Percentiles rank a stretch among this genome's conserved stretches.
Evolutionary conservation across 2,888 invertebrate genomes (phyloP).

Genomic region (Isotomurus palustris): DNA sequence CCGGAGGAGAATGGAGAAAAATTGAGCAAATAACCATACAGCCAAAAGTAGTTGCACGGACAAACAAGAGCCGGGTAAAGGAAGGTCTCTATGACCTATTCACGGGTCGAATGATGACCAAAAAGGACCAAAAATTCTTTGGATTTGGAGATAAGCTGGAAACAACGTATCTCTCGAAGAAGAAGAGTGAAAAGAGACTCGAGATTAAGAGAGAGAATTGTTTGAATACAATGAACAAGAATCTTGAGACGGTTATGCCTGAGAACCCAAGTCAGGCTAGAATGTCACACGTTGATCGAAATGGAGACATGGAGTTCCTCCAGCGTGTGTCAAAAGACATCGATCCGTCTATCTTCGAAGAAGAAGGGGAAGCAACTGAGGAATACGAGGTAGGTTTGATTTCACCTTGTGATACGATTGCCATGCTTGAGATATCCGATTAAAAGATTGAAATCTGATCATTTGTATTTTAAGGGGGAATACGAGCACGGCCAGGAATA

Average conservation of each 20-base stretch:
- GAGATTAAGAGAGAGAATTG: too few relatives aligned
- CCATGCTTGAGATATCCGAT: too few relatives aligned
- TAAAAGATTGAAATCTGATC: too few relatives aligned
- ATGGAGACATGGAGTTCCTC: background rate
- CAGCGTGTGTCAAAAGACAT: too few relatives aligned
- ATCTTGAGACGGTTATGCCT: background rate
- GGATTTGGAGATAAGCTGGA: slow-evolving; percentile 3
- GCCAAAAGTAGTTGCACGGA: background rate
- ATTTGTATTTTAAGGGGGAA: too few relatives aligned
- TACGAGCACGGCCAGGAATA: background rate
- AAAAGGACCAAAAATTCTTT: background rate
- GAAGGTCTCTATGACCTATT: slow-evolving; percentile 8
- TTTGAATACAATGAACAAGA: too few relatives aligned
- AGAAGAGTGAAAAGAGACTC: too few relatives aligned
- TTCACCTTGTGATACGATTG: too few relatives aligned
- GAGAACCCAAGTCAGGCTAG: background rate
- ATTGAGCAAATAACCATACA: background rate
- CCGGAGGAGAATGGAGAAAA: background rate
- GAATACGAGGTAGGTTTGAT: too few relatives aligned
- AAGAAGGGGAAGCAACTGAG: background rate
- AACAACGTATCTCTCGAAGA: too few relatives aligned
- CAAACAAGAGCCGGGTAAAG: background rate
- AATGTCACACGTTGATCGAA: background rate
- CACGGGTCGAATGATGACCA: slow-evolving; percentile 1
- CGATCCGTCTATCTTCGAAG: background rate